phyloP scores from a whole-genome alignment of 2,113 vertebrate genomes.

The Myotis davidii region DNA sequence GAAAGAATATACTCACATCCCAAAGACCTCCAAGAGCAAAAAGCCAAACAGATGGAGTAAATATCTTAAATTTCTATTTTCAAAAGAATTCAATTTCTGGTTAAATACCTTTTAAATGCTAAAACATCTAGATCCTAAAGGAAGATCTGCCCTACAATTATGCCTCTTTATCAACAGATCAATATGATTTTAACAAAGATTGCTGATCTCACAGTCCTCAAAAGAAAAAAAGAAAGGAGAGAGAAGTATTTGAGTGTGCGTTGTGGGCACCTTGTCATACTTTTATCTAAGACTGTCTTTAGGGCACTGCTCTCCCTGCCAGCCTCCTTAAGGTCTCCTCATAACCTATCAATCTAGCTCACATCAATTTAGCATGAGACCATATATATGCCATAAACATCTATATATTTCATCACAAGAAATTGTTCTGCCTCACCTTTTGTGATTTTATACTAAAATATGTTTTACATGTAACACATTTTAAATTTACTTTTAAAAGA shows the following conservation, averaged over 20 bases:
- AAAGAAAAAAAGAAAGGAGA: background rate
- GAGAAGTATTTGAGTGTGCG: background rate
- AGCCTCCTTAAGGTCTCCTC: background rate
- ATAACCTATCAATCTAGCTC: background rate
- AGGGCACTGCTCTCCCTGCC: background rate
- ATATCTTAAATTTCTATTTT: constrained; percentile 49
- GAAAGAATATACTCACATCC: background rate
- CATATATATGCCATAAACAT: background rate
- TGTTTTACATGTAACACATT: background rate
- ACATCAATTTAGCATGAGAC: background rate
- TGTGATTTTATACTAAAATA: background rate
- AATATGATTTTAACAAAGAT: background rate
- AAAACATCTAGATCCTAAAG: background rate
- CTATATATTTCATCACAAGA: background rate
- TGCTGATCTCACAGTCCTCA: background rate
- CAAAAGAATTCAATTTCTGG: background rate
- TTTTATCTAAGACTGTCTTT: background rate
- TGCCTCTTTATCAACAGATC: background rate
- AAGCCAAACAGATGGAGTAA: constrained; percentile 2
- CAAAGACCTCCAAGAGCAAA: constrained; percentile 34
- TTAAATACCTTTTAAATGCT: constrained; percentile 17
- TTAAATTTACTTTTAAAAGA: background rate
- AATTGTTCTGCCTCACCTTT: background rate
- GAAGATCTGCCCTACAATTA: background rate
- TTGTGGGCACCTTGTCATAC: background rate